Base-by-base conservation (phyloP, 2,797 vertebrate genomes). In the Lates japonicus region DNA sequence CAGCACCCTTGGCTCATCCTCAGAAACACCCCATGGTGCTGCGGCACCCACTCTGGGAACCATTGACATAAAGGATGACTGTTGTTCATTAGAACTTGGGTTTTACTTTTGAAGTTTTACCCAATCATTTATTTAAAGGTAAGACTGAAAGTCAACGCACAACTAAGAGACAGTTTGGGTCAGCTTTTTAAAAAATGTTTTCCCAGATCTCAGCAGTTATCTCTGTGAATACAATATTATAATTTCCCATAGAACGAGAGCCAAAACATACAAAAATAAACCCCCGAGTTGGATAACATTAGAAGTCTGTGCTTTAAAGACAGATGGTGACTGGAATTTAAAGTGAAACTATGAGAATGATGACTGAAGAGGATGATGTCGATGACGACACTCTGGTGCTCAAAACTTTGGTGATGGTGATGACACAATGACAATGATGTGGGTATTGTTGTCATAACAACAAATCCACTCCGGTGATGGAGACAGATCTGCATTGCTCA, bases 401-500 rank as follows among this genome's bases (percentile, higher is more conserved):
- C 10, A 70, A 70, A 46, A 41, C 19, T 54, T 29, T 35, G 71
- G 74, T 8, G 70, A 61, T 19, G 74, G 60, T 59, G 78, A 80
- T 72, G 71, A 79, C 63, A 70, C 51, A 20, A n/a, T 51, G 70
- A 72, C 7, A 25, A 68, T 51, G 76, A 55, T 42, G 71, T 70
- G 71, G 81, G 57, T 63, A 74, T 72, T 78, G 84, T 79, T 88
- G 88, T 92, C 88, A 85, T 76, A 76, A 78, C 81, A 86, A 91
- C 89, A 93, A 85, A 87, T 84, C 71, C 71, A 51, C 67, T 65
- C 16, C 0, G 22, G 62, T 48, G 91, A 94, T 93, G 92, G 89
- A 93, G 92, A 93, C 59, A 41, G 88, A 93, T 92, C 85, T 84
- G 85, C 87, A 86, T 91, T 85, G 88, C 91, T 87, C 89, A 86